Percentiles rank a stretch among this genome's conserved stretches.
Evolutionary conservation across 35 echinoderm and acorn worm species (phyloP).

Genomic region (Amphiura filiformis): DNA sequence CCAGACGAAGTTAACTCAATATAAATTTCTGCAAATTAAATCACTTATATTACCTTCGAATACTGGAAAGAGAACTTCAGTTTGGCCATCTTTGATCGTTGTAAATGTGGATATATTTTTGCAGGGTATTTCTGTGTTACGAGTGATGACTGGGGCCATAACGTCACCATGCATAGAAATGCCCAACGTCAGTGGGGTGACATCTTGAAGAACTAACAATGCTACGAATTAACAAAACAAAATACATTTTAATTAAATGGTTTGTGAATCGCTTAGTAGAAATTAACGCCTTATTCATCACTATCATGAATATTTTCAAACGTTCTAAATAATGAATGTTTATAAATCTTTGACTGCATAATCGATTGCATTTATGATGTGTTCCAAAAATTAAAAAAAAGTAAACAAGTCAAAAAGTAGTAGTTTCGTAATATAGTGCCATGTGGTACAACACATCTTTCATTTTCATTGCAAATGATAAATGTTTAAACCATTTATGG

Average conservation of each 20-base stretch:
- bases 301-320: no score
- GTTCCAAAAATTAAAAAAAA: no score
- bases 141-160: constrained; percentile 84
- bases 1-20: not conserved
- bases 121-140: constrained; percentile 87
- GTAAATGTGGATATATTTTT: constrained; percentile 97
- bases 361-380: no score
- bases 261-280: no score
- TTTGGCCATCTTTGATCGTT: constrained; percentile 91
- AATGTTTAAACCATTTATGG: no score
- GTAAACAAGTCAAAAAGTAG: no score
- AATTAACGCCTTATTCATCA: no score
- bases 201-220: constrained; percentile 85
- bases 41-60: constrained; percentile 74
- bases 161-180: constrained; percentile 93
- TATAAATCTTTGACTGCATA: no score
- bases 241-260: not conserved
- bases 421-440: no score
- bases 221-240: constrained; percentile 32
- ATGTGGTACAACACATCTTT: no score
- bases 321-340: no score
- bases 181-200: constrained; percentile 89
- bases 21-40: not conserved
- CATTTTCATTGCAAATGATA: no score
- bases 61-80: constrained; percentile 91